phyloP scores from a whole-genome alignment of 2,797 vertebrate species.

The Falco columbarius region DNA sequence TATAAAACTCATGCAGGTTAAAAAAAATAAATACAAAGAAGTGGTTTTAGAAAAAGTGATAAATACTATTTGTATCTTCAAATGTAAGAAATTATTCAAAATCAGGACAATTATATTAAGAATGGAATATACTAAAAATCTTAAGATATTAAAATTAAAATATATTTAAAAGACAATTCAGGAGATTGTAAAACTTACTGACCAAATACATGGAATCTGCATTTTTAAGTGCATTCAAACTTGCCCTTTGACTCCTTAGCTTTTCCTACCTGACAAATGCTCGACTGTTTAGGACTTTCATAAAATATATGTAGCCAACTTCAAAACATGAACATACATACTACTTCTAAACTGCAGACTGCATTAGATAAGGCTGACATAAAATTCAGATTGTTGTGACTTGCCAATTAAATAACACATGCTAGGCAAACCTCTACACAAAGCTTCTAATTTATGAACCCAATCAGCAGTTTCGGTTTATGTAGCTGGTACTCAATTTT shows the following conservation, averaged over 20 bases:
- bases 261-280: background rate
- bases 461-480: background rate
- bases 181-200: background rate
- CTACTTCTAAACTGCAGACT: background rate
- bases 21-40: background rate
- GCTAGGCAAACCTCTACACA: background rate
- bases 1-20: background rate
- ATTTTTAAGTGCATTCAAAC: background rate
- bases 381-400: background rate
- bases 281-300: background rate
- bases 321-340: background rate
- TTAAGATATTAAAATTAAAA: background rate
- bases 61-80: background rate
- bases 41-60: background rate
- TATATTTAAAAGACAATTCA: background rate
- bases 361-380: background rate
- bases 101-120: background rate
- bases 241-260: background rate
- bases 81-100: background rate
- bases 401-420: background rate
- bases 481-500: background rate
- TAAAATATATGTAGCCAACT: background rate
- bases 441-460: background rate
- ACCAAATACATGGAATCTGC: background rate
- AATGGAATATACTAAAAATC: background rate